A percentile compares a stretch with the other conserved stretches of the same genome.
Conservation (phyloP, 2,888 invertebrate genomes). For the Phengaris alcon region DNA sequence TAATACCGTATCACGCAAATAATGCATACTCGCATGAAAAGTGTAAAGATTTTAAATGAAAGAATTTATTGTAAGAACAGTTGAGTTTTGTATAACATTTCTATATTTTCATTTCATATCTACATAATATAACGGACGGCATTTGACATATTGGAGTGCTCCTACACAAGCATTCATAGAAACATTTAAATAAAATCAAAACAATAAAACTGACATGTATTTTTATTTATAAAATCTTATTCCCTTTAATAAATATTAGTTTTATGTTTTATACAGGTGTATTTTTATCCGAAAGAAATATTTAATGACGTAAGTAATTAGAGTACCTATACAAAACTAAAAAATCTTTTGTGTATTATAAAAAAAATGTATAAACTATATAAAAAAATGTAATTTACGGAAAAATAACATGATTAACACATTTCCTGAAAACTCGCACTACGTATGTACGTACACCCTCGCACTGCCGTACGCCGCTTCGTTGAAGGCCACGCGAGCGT, state of each 20-base stretch:
- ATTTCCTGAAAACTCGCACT: too few relatives aligned
- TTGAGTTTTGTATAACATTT: conserved; percentile 75
- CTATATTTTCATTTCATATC: conserved; percentile 46
- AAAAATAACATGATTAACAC: too few relatives aligned
- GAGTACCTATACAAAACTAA: too few relatives aligned
- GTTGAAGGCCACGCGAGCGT: too few relatives aligned
- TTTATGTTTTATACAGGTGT: too few relatives aligned
- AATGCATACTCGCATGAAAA: conserved; percentile 48
- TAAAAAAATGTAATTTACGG: too few relatives aligned
- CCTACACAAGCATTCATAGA: conserved; percentile 66
- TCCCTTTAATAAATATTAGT: not conserved
- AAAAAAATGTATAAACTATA: too few relatives aligned
- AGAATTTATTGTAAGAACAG: conserved; percentile 62
- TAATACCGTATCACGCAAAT: conserved; percentile 39
- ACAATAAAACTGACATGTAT: conserved; percentile 65
- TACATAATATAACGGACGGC: conserved; percentile 64
- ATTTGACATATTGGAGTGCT: conserved; percentile 72
- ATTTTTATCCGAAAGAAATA: too few relatives aligned
- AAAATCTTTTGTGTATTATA: too few relatives aligned
- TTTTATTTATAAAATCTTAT: conserved; percentile 46
- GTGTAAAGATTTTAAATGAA: conserved; percentile 53
- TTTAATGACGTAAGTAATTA: too few relatives aligned
- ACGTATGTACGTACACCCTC: too few relatives aligned
- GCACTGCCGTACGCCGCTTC: too few relatives aligned
- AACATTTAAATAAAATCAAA: conserved; percentile 72